Evolutionary conservation across 2,888 invertebrate species (phyloP), one percentile per base, ranked within the genome.

Genomic region (Xestia c-nigrum): DNA sequence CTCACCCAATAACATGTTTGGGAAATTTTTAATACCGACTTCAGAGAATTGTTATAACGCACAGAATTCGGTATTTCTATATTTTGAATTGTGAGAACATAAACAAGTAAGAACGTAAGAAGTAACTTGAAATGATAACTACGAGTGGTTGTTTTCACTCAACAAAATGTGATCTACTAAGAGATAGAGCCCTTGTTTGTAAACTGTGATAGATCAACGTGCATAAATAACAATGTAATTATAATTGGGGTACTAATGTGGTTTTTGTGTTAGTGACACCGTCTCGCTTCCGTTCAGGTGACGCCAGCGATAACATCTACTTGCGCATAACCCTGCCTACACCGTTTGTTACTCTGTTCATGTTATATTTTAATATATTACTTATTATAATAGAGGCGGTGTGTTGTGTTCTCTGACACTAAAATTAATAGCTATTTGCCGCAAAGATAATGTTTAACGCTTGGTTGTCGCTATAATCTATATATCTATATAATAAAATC

Each of bases 211-310:
- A 90, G 89, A 91, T 88, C 85, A 88, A 87, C 89, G 89, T 88
- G 90, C 88, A 91, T 91, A 91, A 89, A 88, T 89, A 89, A 87
- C 85, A 84, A 88, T 88, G 85, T 89, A 91, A 91, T 92, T 91
- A 91, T 92, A 91, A 91, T 91, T 90, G 90, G 89, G 89, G 89
- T 91, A 89, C 93, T 96, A 96, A 96, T 96, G 96, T 93, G 90
- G 95, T 96, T 96, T 96, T 95, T 96, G 94, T 96, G 96, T 96
- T 89, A 88, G 87, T 87, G 88, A 87, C 88, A 87, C 84, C 83
- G 90, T 87, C 87, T 85, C 92, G 94, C 95, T 96, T 96, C 96
- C 96, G 95, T 93, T 94, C 96, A 96, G 96, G 96, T 96, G 96
- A 95, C 93, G 92, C 91, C 83, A 86, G 24, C 86, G 96, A 95